Conservation (phyloP, 2,888 invertebrate genomes). For the Apamea crenata region DNA sequence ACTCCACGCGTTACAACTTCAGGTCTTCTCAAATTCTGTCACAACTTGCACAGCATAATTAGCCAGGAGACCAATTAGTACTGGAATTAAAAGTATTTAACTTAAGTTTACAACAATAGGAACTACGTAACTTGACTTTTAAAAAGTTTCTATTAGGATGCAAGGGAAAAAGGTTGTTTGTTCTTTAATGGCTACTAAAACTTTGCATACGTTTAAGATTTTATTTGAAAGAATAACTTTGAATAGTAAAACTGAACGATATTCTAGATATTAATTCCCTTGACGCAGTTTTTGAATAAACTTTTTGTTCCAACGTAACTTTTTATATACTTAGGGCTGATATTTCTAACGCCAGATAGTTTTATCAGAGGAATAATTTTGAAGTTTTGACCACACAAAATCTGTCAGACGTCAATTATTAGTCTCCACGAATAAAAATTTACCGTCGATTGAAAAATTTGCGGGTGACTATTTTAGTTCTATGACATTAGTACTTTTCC, state of each 20-base stretch:
- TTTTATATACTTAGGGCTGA: neutral
- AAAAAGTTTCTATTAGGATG: neutral
- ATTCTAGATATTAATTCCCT: conserved; percentile 10
- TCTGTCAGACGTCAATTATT: too few species aligned
- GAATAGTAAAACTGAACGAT: neutral
- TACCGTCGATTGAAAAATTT: too few species aligned
- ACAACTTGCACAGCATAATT: conserved; percentile 1
- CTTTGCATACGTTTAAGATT: conserved; percentile 6
- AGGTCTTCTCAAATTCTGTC: conserved; percentile 13
- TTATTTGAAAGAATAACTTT: neutral
- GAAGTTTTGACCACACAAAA: too few species aligned
- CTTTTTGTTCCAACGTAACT: neutral
- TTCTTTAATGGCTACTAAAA: neutral
- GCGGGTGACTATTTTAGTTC: too few species aligned
- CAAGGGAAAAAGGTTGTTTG: neutral
- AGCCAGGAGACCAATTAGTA: conserved; percentile 32
- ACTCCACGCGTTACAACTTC: neutral
- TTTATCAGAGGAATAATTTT: too few species aligned
- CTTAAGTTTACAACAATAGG: conserved; percentile 9
- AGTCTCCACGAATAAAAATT: too few species aligned
- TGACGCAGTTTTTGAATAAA: neutral
- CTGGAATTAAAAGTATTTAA: conserved; percentile 34
- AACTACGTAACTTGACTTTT: conserved; percentile 3
- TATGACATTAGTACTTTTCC: too few species aligned
- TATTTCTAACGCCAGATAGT: too few species aligned